Percentiles rank a stretch among this genome's conserved stretches.
Evolutionary conservation across 2,113 vertebrate genomes (phyloP).

Genomic region (Picathartes gymnocephalus): DNA sequence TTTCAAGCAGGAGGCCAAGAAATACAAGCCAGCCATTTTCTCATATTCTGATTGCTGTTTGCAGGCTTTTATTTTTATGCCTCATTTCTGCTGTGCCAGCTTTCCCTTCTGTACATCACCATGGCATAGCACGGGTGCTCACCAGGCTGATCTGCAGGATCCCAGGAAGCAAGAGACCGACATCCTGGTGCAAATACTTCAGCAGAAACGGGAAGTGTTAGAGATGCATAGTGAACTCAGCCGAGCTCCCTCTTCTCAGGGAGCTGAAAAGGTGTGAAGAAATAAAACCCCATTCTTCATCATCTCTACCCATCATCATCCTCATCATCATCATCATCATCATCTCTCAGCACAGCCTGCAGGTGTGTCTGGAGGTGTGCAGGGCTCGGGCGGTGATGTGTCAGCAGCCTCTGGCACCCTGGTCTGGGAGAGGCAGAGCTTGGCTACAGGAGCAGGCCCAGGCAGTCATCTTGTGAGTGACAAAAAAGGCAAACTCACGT

Average conservation of each 20-base stretch:
- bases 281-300: neutral
- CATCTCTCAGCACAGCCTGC: neutral
- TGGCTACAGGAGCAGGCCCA: accelerated
- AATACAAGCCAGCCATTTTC: neutral
- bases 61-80: neutral
- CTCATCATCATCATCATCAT: no score
- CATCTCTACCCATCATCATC: neutral
- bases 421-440: neutral
- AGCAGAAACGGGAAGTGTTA: neutral
- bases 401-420: neutral
- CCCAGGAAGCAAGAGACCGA: neutral
- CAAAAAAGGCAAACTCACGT: accelerated
- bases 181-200: neutral
- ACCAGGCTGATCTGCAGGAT: neutral
- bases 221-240: neutral
- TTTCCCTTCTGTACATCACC: neutral
- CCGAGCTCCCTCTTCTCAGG: neutral
- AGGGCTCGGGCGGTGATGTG: accelerated
- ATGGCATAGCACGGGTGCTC: accelerated
- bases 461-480: accelerated
- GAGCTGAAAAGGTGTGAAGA: neutral
- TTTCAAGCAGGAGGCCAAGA: neutral
- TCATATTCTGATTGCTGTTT: neutral
- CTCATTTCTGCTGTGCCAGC: neutral
- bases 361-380: neutral